phyloP scores from a whole-genome alignment of 2,888 invertebrate species.

The Xestia rhomboidea region DNA sequence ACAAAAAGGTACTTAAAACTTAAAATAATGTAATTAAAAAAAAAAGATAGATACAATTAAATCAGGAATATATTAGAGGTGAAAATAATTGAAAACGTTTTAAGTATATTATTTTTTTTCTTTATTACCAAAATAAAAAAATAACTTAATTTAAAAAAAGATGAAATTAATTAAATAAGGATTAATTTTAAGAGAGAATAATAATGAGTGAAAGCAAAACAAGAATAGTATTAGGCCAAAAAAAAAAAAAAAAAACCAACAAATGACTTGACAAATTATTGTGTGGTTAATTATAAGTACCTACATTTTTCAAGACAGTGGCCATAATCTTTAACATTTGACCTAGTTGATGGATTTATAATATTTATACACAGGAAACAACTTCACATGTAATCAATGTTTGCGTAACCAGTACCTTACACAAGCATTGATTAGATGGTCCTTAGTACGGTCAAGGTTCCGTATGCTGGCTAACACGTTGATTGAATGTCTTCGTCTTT shows the following conservation, averaged over 20 bases:
- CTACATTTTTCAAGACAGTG: background rate
- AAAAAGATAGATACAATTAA: too few relatives aligned
- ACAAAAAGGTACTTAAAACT: background rate
- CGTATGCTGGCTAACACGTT: background rate
- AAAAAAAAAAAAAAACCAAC: too few relatives aligned
- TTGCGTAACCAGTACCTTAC: too few relatives aligned
- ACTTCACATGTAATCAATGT: background rate
- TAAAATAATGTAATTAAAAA: background rate
- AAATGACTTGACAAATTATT: too few relatives aligned
- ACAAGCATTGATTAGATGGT: background rate
- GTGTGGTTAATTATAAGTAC: background rate
- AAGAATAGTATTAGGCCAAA: too few relatives aligned
- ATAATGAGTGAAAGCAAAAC: too few relatives aligned
- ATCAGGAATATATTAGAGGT: background rate
- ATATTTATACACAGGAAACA: background rate
- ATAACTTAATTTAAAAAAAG: too few relatives aligned
- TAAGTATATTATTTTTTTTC: background rate
- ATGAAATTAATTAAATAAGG: too few relatives aligned
- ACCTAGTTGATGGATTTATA: background rate
- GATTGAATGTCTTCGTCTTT: background rate
- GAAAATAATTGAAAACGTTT: background rate
- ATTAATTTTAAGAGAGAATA: too few relatives aligned
- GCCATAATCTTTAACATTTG: background rate
- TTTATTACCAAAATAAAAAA: too few relatives aligned
- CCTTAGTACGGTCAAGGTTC: background rate